Percentiles rank a stretch among this genome's conserved stretches.
phyloP scores from a whole-genome alignment of 2,113 vertebrate species.

The Dendrocopos noguchii region DNA sequence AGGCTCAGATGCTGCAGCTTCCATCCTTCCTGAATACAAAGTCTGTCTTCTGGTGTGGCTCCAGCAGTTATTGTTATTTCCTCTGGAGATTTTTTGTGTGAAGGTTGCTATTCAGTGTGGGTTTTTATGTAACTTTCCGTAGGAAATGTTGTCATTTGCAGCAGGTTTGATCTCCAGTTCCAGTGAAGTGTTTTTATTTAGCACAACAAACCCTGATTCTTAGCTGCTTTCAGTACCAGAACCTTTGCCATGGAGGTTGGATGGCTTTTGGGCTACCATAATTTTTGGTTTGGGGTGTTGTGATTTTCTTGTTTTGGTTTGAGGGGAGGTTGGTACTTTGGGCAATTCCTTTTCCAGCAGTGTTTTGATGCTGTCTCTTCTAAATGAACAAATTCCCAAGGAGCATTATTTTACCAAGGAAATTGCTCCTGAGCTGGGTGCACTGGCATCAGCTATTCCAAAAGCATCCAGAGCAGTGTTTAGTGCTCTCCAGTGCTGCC shows the following conservation, averaged over 20 bases:
- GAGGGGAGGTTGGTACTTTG: neutral
- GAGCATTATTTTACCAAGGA: neutral
- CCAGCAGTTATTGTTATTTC: constrained; percentile 23
- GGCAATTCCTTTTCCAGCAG: neutral
- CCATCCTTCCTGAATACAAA: constrained; percentile 30
- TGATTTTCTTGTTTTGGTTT: neutral
- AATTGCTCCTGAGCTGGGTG: neutral
- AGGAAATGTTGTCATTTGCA: constrained; percentile 68
- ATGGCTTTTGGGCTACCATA: neutral
- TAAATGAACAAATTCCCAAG: neutral
- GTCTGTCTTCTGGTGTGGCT: constrained; percentile 29
- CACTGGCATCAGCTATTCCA: neutral
- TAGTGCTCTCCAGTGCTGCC: neutral
- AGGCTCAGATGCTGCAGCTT: neutral
- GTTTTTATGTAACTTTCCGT: constrained; percentile 66
- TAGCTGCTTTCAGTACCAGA: constrained; percentile 11
- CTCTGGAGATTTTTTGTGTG: constrained; percentile 27
- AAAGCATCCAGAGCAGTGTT: neutral
- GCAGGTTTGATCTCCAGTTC: constrained; percentile 52
- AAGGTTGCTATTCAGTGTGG: constrained; percentile 4
- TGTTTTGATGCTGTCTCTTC: constrained; percentile 1
- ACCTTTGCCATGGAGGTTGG: neutral
- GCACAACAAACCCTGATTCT: constrained; percentile 22
- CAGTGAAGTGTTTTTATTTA: neutral
- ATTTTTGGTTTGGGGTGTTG: neutral